phyloP scores from a whole-genome alignment of 1,140 invertebrate genomes.

The Sycophila sp. region DNA sequence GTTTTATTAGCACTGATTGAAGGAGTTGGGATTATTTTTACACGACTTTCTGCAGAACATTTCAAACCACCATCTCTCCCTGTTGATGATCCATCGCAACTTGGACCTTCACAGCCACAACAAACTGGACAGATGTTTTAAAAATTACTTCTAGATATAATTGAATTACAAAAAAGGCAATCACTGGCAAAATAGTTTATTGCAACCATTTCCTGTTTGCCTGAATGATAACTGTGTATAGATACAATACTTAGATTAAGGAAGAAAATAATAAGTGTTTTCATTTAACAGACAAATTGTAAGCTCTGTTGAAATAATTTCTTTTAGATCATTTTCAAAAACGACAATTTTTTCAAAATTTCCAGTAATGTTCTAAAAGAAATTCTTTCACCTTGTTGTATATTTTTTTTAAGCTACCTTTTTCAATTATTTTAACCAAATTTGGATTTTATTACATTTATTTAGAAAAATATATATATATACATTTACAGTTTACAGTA shows the following conservation, averaged over 20 bases:
- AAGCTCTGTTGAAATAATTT: too few species aligned
- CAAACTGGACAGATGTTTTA: too few species aligned
- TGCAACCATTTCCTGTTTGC: slow-evolving; percentile 5
- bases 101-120: slow-evolving; percentile 60
- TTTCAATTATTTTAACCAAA: neutral
- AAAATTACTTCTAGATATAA: too few species aligned
- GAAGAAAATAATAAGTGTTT: too few species aligned
- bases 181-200: neutral
- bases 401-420: slow-evolving; percentile 17
- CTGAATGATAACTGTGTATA: slow-evolving; percentile 47
- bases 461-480: slow-evolving; percentile 26
- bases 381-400: slow-evolving; percentile 42
- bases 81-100: slow-evolving; percentile 76
- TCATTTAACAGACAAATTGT: too few species aligned
- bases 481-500: neutral
- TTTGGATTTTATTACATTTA: slow-evolving; percentile 14
- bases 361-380: too few species aligned
- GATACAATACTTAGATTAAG: slow-evolving; percentile 42
- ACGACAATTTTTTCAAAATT: too few species aligned
- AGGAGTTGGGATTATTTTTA: slow-evolving; percentile 94
- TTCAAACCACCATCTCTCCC: slow-evolving; percentile 81
- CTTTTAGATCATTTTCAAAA: too few species aligned
- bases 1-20: slow-evolving; percentile 95
- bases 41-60: slow-evolving; percentile 87
- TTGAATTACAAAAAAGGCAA: too few species aligned